These are phyloP conservation scores for Ia io DNA, from an alignment of 2,113 vertebrate genomes.

Conservation along the genomic window DNA sequence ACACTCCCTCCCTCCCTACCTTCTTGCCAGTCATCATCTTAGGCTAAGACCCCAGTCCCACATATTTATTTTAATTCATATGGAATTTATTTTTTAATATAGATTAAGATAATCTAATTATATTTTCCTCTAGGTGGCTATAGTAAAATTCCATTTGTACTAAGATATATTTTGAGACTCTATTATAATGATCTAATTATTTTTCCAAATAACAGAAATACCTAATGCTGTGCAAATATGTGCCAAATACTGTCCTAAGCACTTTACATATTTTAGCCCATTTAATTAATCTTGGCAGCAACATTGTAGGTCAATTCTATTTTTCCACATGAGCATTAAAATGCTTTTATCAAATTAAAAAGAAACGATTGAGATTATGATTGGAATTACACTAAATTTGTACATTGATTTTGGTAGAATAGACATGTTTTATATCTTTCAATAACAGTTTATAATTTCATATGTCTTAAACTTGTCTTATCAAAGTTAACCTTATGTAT, in stretches of 20 bases:
- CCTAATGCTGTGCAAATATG: background rate
- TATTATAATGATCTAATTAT: background rate
- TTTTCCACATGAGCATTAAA: background rate
- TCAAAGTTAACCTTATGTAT: background rate
- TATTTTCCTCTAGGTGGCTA: background rate
- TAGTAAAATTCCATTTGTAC: background rate
- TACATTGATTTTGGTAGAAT: background rate
- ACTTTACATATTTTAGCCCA: background rate
- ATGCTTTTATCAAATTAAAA: slow-evolving; percentile 24
- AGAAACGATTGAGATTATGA: background rate
- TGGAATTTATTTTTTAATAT: background rate
- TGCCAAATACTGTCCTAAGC: background rate
- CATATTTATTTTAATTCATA: background rate
- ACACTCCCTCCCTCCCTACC: no score
- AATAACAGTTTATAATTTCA: background rate
- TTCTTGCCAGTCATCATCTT: no score
- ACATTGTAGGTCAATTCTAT: background rate
- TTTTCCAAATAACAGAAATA: background rate
- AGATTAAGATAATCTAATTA: background rate
- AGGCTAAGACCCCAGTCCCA: background rate
- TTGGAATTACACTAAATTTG: background rate
- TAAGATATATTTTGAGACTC: background rate
- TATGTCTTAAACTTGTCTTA: background rate
- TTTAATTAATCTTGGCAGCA: slow-evolving; percentile 33
- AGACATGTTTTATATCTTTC: background rate